Base-by-base conservation (phyloP, 2,888 invertebrate genomes). In the Diplazon laetatorius region DNA sequence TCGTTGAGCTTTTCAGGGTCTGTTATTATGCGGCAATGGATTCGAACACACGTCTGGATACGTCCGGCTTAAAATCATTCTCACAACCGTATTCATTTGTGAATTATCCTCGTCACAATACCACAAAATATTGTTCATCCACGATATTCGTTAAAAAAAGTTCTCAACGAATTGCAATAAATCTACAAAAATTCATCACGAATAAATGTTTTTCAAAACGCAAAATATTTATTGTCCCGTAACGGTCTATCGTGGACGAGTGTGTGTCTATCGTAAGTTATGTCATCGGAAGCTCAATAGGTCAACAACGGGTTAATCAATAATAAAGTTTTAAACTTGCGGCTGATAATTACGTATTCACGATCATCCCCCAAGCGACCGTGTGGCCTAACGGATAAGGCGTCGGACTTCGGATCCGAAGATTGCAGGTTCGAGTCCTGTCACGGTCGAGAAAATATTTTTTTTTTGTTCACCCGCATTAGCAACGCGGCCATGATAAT, bases 331-430 rank as follows among this genome's bases (percentile, higher is more conserved):
- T 20, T 16, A 30, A 5, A 10, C 9, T 73, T 50, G 35, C 18
- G 46, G 4, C 30, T 76, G 9, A 76, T 69, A 66, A n/a, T 39
- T 25, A 9, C 6, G 55, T 46, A 77, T 59, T 75, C 59, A 72
- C 70, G 82, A 84, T 80, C 82, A 75, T 82, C 87, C 85, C 84
- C 81, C 81, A 82, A 83, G 74, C 82, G 93, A 93, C 93, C 93
- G 93, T 93, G 93, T 93, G 93, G 93, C 93, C 93, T 93, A 93
- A 93, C 93, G 93, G 93, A 93, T 93, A 93, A 93, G 93, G 93
- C 93, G 93, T 93, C 93, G 93, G 93, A 85, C 92, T 92, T 92
- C 92, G 92, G 91, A 92, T 92, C 92, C 92, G 92, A 92, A 92
- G 92, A 92, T 92, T 92, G 92, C 92, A 92, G 92, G 92, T 92